Evolutionary conservation across 2,797 vertebrate genomes (phyloP).

Genomic region (Artibeus lituratus): DNA sequence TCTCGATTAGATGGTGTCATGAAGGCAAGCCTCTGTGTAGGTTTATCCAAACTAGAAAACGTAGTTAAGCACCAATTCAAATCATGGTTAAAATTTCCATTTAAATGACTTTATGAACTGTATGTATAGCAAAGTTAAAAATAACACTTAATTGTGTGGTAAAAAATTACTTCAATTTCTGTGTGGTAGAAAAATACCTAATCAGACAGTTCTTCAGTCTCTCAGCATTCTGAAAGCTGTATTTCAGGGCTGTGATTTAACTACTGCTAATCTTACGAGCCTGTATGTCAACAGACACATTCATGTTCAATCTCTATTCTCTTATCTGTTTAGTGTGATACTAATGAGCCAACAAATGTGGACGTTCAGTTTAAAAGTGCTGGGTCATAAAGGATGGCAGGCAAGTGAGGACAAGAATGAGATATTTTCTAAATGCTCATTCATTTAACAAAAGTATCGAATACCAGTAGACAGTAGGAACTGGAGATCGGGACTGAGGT

Average conservation of each 20-base stretch:
- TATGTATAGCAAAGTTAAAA: constrained; percentile 46
- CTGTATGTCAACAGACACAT: background rate
- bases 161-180: background rate
- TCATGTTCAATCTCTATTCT: background rate
- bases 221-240: background rate
- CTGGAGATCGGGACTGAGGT: background rate
- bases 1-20: constrained; percentile 6
- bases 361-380: constrained; percentile 1
- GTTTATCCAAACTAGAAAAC: constrained; percentile 51
- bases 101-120: constrained; percentile 21
- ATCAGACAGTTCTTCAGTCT: background rate
- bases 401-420: background rate
- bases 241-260: background rate
- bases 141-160: constrained; percentile 35
- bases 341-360: background rate
- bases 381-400: background rate
- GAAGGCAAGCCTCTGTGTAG: background rate
- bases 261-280: background rate
- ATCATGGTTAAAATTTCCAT: constrained; percentile 25
- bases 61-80: constrained; percentile 20
- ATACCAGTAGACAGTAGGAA: background rate
- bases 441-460: background rate
- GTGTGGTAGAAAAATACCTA: background rate
- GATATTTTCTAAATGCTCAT: background rate
- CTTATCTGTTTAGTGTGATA: background rate